Percentiles rank a stretch among this genome's conserved stretches.
These are phyloP conservation scores for Enteromius trimaculatus DNA, from an alignment of 2,797 vertebrate genomes.

Conservation along the genomic window DNA sequence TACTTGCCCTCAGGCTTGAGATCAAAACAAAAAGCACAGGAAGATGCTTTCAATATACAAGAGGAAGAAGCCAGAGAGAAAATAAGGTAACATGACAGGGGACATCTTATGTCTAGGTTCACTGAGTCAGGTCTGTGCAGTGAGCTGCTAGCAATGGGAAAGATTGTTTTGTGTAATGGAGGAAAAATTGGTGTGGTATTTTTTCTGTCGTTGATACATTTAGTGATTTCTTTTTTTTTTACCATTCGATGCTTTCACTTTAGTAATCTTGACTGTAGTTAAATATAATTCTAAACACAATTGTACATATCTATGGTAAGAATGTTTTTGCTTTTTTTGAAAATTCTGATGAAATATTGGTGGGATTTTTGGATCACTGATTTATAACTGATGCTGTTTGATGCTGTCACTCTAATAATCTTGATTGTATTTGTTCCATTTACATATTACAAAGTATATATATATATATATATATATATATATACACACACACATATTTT, in stretches of 20 bases:
- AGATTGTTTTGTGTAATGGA: not conserved
- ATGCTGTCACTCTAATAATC: not conserved
- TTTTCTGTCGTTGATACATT: not conserved
- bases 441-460: not conserved
- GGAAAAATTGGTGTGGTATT: slow-evolving; percentile 3
- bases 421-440: not conserved
- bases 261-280: not conserved
- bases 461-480: no score
- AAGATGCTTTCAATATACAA: slow-evolving; percentile 35
- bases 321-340: not conserved
- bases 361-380: not conserved
- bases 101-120: slow-evolving; percentile 30
- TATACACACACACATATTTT: no score
- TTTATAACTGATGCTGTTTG: not conserved
- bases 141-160: slow-evolving; percentile 7
- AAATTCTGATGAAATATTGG: no score
- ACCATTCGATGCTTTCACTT: not conserved
- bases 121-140: slow-evolving; percentile 19
- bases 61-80: slow-evolving; percentile 11
- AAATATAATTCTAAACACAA: not conserved
- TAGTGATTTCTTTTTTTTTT: not conserved
- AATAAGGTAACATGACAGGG: slow-evolving; percentile 30
- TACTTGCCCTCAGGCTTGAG: slow-evolving; percentile 4
- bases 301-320: not conserved
- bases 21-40: slow-evolving; percentile 17